Conservation (phyloP, 1,140 invertebrate genomes). For the Drosophila teissieri region DNA sequence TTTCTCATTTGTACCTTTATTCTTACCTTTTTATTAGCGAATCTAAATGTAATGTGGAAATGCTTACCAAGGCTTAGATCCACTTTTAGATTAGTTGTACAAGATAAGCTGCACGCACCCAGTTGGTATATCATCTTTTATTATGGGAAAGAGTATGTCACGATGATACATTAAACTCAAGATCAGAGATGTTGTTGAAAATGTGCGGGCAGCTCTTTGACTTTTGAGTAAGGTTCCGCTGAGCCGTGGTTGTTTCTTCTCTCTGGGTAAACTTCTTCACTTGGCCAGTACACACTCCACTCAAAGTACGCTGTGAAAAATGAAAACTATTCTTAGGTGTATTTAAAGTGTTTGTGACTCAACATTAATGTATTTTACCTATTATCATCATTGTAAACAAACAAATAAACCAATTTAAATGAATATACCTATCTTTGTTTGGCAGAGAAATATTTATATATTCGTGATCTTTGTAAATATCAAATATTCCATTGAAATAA, state of each 20-base stretch:
- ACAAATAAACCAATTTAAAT: too few species aligned
- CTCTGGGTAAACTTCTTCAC: constrained; percentile 47
- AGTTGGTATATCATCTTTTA: constrained; percentile 5
- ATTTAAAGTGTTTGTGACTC: too few species aligned
- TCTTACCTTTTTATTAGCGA: constrained; percentile 28
- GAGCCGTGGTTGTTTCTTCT: constrained; percentile 35
- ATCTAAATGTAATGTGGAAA: constrained; percentile 20
- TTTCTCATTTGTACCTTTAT: not conserved
- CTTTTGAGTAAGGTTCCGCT: constrained; percentile 26
- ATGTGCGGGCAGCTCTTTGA: constrained; percentile 69
- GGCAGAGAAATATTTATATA: too few species aligned
- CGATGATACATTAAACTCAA: constrained; percentile 44
- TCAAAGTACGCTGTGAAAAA: not conserved
- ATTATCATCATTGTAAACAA: too few species aligned
- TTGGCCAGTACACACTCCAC: constrained; percentile 50
- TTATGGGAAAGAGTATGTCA: constrained; percentile 16
- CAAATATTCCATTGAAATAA: not conserved
- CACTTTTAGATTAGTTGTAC: constrained; percentile 10
- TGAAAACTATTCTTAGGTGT: not conserved
- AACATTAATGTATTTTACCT: too few species aligned
- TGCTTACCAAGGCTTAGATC: constrained; percentile 16
- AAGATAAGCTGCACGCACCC: constrained; percentile 30
- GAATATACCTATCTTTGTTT: too few species aligned
- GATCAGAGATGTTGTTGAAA: constrained; percentile 76
- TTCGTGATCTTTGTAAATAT: too few species aligned